A percentile compares a stretch with the other conserved stretches of the same genome.
phyloP scores from a whole-genome alignment of 2,113 vertebrate genomes.

The Henicopernis longicauda region DNA sequence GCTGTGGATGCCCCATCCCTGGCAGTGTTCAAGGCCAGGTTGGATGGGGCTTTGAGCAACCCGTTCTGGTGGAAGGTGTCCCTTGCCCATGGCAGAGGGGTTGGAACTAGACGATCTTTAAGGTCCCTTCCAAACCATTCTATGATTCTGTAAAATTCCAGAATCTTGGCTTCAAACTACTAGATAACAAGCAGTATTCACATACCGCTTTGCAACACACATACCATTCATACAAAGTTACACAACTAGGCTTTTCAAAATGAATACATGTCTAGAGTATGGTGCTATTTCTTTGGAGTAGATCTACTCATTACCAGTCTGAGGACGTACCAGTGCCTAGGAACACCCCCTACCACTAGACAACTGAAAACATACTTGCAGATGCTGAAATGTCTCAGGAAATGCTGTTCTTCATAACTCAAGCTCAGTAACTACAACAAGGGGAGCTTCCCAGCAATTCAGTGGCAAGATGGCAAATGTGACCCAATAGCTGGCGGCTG shows the following conservation, averaged over 20 bases:
- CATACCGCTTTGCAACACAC: background rate
- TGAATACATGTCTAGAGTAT: background rate
- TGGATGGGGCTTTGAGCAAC: background rate
- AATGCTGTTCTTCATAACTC: background rate
- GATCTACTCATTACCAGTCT: background rate
- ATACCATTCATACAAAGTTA: background rate
- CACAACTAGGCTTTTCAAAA: background rate
- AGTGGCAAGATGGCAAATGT: fast-evolving
- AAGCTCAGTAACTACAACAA: background rate
- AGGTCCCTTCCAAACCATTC: no score
- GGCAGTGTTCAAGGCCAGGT: no score
- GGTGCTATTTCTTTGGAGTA: background rate
- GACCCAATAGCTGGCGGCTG: fast-evolving
- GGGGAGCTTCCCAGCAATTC: background rate
- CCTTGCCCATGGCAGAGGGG: no score
- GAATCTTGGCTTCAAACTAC: background rate
- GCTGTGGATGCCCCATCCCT: no score
- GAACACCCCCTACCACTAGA: background rate
- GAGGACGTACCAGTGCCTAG: background rate
- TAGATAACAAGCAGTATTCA: background rate
- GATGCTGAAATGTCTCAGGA: background rate
- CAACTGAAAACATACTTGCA: background rate
- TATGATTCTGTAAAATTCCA: background rate
- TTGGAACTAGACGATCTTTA: no score
- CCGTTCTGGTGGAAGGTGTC: no score